These are phyloP conservation scores for Channa maculata DNA, from an alignment of 2,113 vertebrate genomes.

Conservation along the genomic window DNA sequence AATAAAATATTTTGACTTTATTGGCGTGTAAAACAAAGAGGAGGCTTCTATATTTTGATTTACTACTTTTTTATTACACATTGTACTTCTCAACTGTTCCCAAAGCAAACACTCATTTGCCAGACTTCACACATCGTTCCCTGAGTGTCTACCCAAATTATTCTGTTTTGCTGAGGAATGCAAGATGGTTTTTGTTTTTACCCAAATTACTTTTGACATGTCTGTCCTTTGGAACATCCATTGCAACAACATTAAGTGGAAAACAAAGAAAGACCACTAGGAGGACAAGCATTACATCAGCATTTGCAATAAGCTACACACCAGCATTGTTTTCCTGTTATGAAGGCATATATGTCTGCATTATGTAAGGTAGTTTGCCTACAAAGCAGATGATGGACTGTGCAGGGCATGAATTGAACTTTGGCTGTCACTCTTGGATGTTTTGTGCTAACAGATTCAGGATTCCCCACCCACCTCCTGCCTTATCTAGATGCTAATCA, in stretches of 20 bases:
- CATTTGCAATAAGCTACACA: neutral
- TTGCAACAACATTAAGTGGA: constrained; percentile 2
- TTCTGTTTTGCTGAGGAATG: constrained; percentile 24
- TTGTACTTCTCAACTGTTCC: constrained; percentile 16
- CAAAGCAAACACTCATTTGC: constrained; percentile 9
- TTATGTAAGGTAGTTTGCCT: constrained; percentile 26
- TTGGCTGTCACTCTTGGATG: constrained; percentile 7
- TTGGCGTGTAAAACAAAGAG: neutral
- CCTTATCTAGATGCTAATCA: neutral
- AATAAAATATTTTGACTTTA: neutral
- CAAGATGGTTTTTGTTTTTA: constrained; percentile 5
- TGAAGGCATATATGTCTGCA: neutral
- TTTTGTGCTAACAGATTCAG: constrained; percentile 6
- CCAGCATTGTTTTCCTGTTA: constrained; percentile 7
- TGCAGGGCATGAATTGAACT: constrained; percentile 10
- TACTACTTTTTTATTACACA: neutral
- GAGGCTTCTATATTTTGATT: neutral
- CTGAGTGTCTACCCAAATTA: constrained; percentile 29
- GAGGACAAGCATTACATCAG: neutral
- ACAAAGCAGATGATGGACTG: constrained; percentile 16
- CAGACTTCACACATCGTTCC: constrained; percentile 6
- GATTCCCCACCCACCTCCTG: neutral
- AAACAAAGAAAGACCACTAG: neutral
- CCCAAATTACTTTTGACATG: neutral
- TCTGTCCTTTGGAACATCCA: neutral